Percentiles rank a stretch among this genome's conserved stretches.
Evolutionary conservation across 2,113 vertebrate species (phyloP).

Genomic region (Campylomormyrus tamandua): DNA sequence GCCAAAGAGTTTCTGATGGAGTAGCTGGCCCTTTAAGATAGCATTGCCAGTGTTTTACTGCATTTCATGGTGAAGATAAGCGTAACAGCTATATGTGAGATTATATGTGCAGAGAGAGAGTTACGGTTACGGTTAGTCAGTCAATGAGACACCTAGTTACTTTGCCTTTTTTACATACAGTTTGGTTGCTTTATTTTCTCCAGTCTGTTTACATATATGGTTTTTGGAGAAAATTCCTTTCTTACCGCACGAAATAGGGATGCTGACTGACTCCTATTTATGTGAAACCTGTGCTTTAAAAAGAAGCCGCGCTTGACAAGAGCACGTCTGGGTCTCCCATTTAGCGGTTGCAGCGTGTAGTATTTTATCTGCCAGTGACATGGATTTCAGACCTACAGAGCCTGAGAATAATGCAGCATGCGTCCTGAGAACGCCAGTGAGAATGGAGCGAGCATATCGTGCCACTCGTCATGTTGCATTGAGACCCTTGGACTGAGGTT

Average conservation of each 20-base stretch:
- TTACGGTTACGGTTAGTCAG: not conserved
- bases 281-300: constrained; percentile 22
- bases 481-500: not conserved
- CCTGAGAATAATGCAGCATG: constrained; percentile 35
- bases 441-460: constrained; percentile 31
- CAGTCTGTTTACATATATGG: not conserved
- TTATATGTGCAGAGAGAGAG: not conserved
- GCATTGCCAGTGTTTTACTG: not conserved
- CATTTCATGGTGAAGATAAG: not conserved
- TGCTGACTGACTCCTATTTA: constrained; percentile 27
- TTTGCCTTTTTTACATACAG: not conserved
- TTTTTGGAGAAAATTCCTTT: constrained; percentile 12
- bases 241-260: constrained; percentile 18
- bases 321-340: constrained; percentile 16
- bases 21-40: not conserved
- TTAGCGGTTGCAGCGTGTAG: constrained; percentile 5
- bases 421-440: constrained; percentile 43
- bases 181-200: not conserved
- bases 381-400: constrained; percentile 34
- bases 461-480: not conserved
- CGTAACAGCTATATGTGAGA: not conserved
- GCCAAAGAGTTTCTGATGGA: not conserved
- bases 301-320: constrained; percentile 30
- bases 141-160: not conserved
- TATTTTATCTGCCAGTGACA: constrained; percentile 34